phyloP scores from a whole-genome alignment of 2,113 vertebrate genomes.

The Seriola dumerili region DNA sequence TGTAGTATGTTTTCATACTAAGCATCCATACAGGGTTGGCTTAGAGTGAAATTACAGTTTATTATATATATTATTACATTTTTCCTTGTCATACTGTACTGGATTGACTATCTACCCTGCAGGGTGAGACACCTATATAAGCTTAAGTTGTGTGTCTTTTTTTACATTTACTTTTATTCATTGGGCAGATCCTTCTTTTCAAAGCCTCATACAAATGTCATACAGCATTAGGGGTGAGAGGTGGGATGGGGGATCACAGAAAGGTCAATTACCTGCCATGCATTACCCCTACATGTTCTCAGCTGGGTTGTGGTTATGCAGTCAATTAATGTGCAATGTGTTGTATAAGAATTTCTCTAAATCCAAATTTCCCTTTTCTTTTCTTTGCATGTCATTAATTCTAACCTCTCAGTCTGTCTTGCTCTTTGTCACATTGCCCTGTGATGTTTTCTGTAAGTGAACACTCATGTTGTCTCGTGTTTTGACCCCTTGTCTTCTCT shows the following conservation, averaged over 20 bases:
- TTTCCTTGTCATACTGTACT: too few relatives aligned
- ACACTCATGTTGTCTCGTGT: neutral
- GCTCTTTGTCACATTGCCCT: constrained; percentile 1
- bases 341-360: neutral
- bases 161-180: too few relatives aligned
- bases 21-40: too few relatives aligned
- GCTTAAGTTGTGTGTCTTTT: too few relatives aligned
- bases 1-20: too few relatives aligned
- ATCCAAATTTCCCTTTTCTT: neutral
- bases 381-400: neutral
- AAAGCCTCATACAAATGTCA: too few relatives aligned
- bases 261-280: neutral
- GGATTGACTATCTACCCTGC: too few relatives aligned
- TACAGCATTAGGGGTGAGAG: too few relatives aligned
- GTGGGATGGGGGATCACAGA: too few relatives aligned
- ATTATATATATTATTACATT: too few relatives aligned
- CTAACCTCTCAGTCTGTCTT: neutral
- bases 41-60: neutral
- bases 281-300: neutral
- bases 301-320: neutral
- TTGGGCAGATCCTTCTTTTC: too few relatives aligned
- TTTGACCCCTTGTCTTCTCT: constrained; percentile 16
- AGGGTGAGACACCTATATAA: too few relatives aligned
- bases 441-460: constrained; percentile 17
- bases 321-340: neutral